These are phyloP conservation scores for Harmothoe impar DNA, from an alignment of 2,888 invertebrate species.

Conservation along the genomic window DNA sequence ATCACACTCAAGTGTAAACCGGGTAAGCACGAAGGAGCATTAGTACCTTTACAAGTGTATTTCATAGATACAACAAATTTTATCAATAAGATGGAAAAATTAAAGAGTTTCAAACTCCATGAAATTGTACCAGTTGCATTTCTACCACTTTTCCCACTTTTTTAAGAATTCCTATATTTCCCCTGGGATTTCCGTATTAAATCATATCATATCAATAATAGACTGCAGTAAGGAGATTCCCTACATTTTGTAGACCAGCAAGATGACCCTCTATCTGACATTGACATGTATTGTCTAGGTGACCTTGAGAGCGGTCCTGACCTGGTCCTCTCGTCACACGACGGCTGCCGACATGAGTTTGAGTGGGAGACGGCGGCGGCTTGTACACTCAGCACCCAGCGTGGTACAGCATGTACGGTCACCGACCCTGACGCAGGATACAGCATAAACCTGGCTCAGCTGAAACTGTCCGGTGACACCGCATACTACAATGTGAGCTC, in stretches of 20 bases:
- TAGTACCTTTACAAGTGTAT: no score
- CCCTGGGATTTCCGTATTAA: no score
- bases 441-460: conserved; percentile 33
- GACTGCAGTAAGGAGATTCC: no score
- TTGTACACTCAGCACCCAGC: conserved; percentile 74
- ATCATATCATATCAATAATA: no score
- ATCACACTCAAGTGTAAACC: conserved; percentile 78
- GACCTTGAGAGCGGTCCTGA: conserved; percentile 76
- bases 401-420: conserved; percentile 73
- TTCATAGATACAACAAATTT: no score
- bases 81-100: no score
- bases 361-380: conserved; percentile 82
- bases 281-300: conserved; percentile 70
- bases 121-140: no score
- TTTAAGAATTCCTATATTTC: no score
- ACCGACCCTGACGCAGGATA: conserved; percentile 74
- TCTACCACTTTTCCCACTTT: no score
- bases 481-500: conserved; percentile 71
- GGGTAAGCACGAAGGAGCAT: conserved; percentile 70
- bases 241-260: no score
- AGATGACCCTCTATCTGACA: no score
- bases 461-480: not conserved
- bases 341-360: conserved; percentile 79
- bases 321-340: conserved; percentile 73
- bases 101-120: no score